These are phyloP conservation scores for Platanista minor DNA, from an alignment of 2,113 vertebrate genomes.

Conservation along the genomic window DNA sequence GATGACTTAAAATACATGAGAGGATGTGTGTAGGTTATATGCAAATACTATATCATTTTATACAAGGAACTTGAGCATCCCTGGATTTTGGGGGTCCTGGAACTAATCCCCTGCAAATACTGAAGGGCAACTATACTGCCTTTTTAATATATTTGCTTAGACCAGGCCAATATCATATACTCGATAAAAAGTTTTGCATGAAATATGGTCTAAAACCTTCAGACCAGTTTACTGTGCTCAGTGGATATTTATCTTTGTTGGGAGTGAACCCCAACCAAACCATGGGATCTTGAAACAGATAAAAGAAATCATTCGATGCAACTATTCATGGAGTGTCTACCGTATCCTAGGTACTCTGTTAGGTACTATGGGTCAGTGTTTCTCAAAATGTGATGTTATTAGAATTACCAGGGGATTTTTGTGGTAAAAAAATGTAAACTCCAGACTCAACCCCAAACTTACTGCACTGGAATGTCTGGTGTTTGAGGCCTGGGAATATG, in stretches of 20 bases:
- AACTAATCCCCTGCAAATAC: not conserved
- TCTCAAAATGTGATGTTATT: not conserved
- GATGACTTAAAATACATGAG: not conserved
- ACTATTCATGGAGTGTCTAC: not conserved
- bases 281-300: not conserved
- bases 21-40: not conserved
- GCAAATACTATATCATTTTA: not conserved
- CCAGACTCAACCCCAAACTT: not conserved
- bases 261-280: not conserved
- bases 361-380: not conserved
- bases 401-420: not conserved
- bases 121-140: not conserved
- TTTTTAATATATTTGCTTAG: constrained; percentile 1
- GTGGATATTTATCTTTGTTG: not conserved
- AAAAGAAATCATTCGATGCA: not conserved
- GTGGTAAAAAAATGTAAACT: not conserved
- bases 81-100: not conserved
- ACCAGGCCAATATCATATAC: not conserved
- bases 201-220: not conserved
- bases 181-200: not conserved
- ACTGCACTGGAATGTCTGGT: not conserved
- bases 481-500: not conserved
- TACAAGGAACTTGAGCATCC: not conserved
- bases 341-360: not conserved
- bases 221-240: not conserved